Evolutionary conservation across 2,113 vertebrate species (phyloP), one percentile per base, ranked within the genome.

Genomic region (Steatornis caripensis): DNA sequence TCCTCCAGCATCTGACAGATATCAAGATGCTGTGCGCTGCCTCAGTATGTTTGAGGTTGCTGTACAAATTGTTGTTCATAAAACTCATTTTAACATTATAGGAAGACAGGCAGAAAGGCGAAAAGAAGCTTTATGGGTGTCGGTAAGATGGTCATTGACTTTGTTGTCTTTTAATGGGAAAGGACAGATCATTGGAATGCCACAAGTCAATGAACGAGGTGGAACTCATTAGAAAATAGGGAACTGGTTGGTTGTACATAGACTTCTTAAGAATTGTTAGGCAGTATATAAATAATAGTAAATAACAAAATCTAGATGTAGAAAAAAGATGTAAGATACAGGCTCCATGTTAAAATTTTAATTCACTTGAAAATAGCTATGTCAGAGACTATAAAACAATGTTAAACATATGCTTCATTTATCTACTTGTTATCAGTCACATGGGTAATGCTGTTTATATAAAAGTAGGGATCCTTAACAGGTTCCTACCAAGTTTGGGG

Each of bases 391-490:
- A 87, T 30, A 79, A 96, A 97, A 57, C 41, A 60, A 58, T 37
- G 23, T 65, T 61, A 64, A 83, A 69, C 61, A 41, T 37, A 46
- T 93, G 21, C 15, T 83, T 96, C 32, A 60, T 86, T 91, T 96
- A 84, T 93, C 96, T 43, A 83, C 57, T 87, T 95, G 54, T 90
- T 95, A 80, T 93, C 95, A 90, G 76, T 80, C 93, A 93, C 53
- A 46, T 72, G 58, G 49, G 54, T 90, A 78, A 94, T 86, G 49
- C n/a, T 92, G 62, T 84, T 93, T 76, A 61, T 94, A 21, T 76
- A 79, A 62, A 79, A 75, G 9, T 22, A 81, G 77, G 8, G 26
- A 34, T 68, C 37, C 93, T 96, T 71, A 84, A 60, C 55, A 87
- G 58, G 58, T 41, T 87, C 61, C 78, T 82, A 87, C 69, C 23